phyloP scores from a whole-genome alignment of 2,113 vertebrate genomes.

The Psittacus erithacus region DNA sequence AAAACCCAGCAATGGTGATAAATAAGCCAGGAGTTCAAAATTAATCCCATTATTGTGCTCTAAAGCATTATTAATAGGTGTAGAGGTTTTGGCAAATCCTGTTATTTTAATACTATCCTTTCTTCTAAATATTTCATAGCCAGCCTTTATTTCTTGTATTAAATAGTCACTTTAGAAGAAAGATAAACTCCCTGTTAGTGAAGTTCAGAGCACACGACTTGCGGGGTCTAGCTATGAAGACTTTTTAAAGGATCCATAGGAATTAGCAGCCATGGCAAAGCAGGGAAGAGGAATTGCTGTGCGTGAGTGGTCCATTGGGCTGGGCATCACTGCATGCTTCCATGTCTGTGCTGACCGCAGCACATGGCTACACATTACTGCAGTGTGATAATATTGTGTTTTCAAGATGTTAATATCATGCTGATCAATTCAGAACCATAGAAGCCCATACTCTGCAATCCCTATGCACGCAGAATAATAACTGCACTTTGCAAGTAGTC shows the following conservation, averaged over 20 bases:
- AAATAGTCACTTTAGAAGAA: neutral
- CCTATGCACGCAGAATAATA: neutral
- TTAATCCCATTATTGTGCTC: neutral
- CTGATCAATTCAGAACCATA: neutral
- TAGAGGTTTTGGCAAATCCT: neutral
- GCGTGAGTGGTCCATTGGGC: accelerated
- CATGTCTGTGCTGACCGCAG: accelerated
- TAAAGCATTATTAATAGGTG: neutral
- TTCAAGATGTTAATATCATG: neutral
- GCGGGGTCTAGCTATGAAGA: neutral
- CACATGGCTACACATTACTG: neutral
- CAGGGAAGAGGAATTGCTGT: neutral
- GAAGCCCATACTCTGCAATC: neutral
- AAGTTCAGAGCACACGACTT: accelerated
- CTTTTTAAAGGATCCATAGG: neutral
- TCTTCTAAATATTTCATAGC: neutral
- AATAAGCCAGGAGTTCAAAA: neutral
- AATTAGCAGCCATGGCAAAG: neutral
- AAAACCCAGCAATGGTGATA: neutral
- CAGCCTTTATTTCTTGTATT: neutral
- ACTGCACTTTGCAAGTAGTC: neutral
- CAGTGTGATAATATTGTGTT: neutral
- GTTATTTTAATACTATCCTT: neutral
- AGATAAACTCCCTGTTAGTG: neutral
- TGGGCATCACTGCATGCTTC: neutral